These are phyloP conservation scores for Scortum barcoo DNA, from an alignment of 2,113 vertebrate genomes.

Conservation along the genomic window DNA sequence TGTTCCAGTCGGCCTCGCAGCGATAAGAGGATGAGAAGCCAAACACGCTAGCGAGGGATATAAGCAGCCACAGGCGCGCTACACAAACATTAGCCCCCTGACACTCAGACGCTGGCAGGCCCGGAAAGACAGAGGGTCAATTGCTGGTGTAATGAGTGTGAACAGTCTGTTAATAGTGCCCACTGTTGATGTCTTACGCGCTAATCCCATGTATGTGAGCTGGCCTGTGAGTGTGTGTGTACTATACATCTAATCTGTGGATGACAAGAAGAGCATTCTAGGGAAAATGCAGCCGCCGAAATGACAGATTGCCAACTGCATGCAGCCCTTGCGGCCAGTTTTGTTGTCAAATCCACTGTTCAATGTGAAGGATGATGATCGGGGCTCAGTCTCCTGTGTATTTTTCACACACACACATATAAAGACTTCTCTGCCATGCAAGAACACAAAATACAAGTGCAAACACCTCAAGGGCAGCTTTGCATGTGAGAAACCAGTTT, in stretches of 20 bases:
- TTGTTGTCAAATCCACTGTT: constrained; percentile 65
- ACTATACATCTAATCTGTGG: constrained; percentile 25
- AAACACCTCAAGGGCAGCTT: constrained; percentile 12
- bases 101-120: constrained; percentile 33
- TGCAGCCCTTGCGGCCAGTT: constrained; percentile 52
- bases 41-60: constrained; percentile 16
- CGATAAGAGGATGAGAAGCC: constrained; percentile 38
- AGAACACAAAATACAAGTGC: neutral
- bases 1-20: neutral
- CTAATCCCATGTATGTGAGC: constrained; percentile 66
- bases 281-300: constrained; percentile 58
- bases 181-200: constrained; percentile 61
- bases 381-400: neutral
- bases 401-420: neutral
- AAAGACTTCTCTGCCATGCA: neutral
- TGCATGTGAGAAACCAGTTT: constrained; percentile 43
- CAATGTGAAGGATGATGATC: constrained; percentile 60
- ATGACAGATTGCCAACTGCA: constrained; percentile 66
- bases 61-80: constrained; percentile 5
- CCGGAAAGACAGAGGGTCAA: constrained; percentile 49
- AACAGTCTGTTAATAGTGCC: constrained; percentile 60
- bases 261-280: constrained; percentile 50
- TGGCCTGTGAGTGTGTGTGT: constrained; percentile 23
- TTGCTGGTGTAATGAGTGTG: constrained; percentile 65
- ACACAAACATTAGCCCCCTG: constrained; percentile 36